phyloP scores from a whole-genome alignment of 2,888 invertebrate species.

The Ochropleura plecta region DNA sequence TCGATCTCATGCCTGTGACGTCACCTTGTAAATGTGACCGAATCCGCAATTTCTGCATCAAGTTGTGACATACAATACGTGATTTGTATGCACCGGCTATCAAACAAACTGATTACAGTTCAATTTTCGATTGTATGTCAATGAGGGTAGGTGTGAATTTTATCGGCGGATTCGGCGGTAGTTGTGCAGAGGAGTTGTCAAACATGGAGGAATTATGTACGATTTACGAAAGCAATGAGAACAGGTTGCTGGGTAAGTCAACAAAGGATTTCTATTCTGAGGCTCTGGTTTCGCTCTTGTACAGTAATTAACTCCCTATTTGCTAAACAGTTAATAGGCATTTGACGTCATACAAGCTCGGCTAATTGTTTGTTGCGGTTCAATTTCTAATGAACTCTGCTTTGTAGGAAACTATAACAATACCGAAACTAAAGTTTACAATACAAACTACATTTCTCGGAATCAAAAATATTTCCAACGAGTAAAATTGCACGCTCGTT shows the following conservation, averaged over 20 bases:
- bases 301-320: slow-evolving; percentile 38
- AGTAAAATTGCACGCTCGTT: slow-evolving; percentile 33
- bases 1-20: slow-evolving; percentile 54
- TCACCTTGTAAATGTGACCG: slow-evolving; percentile 56
- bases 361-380: slow-evolving; percentile 18
- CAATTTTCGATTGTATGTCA: slow-evolving; percentile 48
- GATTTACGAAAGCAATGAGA: slow-evolving; percentile 34
- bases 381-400: slow-evolving; percentile 9
- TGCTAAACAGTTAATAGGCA: slow-evolving; percentile 19
- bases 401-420: slow-evolving; percentile 19
- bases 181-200: slow-evolving; percentile 39
- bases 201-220: slow-evolving; percentile 46
- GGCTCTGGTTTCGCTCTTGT: slow-evolving; percentile 27
- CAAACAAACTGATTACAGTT: slow-evolving; percentile 4
- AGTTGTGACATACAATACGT: slow-evolving; percentile 52
- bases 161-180: not conserved
- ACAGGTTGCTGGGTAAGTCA: slow-evolving; percentile 39
- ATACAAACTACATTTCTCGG: slow-evolving; percentile 18
- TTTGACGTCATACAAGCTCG: slow-evolving; percentile 46
- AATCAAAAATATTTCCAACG: slow-evolving; percentile 28
- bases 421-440: slow-evolving; percentile 5
- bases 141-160: slow-evolving; percentile 24
- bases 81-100: slow-evolving; percentile 31
- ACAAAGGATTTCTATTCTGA: slow-evolving; percentile 56
- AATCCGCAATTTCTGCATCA: slow-evolving; percentile 42